Conservation (phyloP, 2,888 invertebrate genomes). For the Eupithecia subumbrata region DNA sequence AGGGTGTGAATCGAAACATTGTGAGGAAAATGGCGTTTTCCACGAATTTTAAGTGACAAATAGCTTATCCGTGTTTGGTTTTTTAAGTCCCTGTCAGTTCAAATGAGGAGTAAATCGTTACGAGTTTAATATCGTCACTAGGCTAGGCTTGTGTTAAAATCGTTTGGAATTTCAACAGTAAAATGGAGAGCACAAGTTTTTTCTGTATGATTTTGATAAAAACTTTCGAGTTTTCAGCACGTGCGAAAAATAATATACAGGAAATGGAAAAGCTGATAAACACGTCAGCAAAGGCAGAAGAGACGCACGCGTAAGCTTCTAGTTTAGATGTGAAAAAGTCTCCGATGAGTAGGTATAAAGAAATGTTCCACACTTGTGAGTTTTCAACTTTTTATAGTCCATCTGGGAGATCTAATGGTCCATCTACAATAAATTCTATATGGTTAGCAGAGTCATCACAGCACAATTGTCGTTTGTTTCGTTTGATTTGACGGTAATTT, state of each 20-base stretch:
- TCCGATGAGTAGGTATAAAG: conserved; percentile 13
- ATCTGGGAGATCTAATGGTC: not conserved
- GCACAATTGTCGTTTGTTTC: too few relatives aligned
- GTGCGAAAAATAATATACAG: conserved; percentile 39
- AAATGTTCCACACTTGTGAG: not conserved
- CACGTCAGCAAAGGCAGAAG: conserved; percentile 42
- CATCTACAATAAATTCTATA: too few relatives aligned
- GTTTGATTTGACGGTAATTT: too few relatives aligned
- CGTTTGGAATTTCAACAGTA: not conserved
- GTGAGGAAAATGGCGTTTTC: conserved; percentile 51
- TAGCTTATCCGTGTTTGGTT: conserved; percentile 51
- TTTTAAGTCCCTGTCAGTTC: conserved; percentile 24
- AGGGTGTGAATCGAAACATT: conserved; percentile 56
- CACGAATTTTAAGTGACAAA: conserved; percentile 45
- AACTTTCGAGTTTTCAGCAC: conserved; percentile 28
- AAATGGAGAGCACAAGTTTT: not conserved
- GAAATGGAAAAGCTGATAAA: conserved; percentile 38
- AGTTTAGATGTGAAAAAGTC: conserved; percentile 45
- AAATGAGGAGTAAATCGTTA: not conserved
- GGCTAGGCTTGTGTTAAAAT: not conserved
- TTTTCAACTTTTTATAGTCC: not conserved
- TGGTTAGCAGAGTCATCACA: not conserved
- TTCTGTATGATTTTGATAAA: not conserved
- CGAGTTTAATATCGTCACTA: not conserved
- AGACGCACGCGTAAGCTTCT: conserved; percentile 42